phyloP scores from a whole-genome alignment of 30 jellyfish, hydroid and myxozoan genomes.

The Catostylus mosaicus region DNA sequence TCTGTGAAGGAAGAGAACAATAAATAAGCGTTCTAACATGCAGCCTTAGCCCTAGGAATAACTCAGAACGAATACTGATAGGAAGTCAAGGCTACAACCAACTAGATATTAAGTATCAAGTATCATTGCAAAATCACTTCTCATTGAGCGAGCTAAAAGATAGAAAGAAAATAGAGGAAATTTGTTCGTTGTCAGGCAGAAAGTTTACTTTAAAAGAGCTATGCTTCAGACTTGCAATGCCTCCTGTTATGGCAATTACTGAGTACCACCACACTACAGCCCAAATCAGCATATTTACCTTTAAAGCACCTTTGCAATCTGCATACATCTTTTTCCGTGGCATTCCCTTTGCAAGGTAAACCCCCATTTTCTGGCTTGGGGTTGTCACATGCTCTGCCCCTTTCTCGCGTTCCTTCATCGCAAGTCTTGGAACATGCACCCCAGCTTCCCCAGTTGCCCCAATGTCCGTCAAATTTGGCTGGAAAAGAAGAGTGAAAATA shows the following conservation, averaged over 20 bases:
- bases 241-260: not conserved
- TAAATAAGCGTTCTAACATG: no score
- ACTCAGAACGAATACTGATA: no score
- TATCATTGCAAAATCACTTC: no score
- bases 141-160: no score
- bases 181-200: no score
- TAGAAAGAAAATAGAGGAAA: no score
- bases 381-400: slow-evolving; percentile 74
- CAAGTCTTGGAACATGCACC: slow-evolving; percentile 75
- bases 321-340: slow-evolving; percentile 40
- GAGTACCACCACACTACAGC: not conserved
- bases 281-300: no score
- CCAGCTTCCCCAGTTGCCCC: slow-evolving; percentile 79
- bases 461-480: slow-evolving; percentile 60
- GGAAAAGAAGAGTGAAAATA: not conserved
- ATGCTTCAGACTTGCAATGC: not conserved
- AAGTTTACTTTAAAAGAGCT: no score
- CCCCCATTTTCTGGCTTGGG: slow-evolving; percentile 78
- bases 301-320: slow-evolving; percentile 54
- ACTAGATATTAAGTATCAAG: no score
- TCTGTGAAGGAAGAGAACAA: no score
- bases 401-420: slow-evolving; percentile 72
- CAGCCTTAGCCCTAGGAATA: no score
- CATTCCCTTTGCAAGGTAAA: slow-evolving; percentile 57
- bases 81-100: no score